A percentile compares a stretch with the other conserved stretches of the same genome.
Conservation (phyloP, 2,797 vertebrate genomes). For the Monodelphis domestica region DNA sequence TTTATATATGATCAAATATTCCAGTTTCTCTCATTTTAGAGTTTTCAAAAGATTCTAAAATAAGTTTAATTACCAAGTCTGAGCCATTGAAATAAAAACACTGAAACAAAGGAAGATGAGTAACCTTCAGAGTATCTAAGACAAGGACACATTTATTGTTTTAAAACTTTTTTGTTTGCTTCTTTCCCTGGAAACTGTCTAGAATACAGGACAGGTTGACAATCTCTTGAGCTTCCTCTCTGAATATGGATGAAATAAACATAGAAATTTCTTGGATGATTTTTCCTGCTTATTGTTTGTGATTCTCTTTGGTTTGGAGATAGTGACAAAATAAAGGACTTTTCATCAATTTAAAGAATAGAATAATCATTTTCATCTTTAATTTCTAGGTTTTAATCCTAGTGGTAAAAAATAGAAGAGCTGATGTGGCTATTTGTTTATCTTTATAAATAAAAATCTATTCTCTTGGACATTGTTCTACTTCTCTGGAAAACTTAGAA, state of each 20-base stretch:
- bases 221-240: background rate
- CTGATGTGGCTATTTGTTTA: background rate
- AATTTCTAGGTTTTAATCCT: background rate
- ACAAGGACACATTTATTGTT: background rate
- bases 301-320: background rate
- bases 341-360: background rate
- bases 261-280: background rate
- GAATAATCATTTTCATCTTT: background rate
- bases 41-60: background rate
- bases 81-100: background rate
- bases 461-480: background rate
- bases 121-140: background rate
- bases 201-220: background rate
- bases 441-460: background rate
- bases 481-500: background rate
- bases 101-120: background rate
- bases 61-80: background rate
- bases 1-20: background rate
- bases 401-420: background rate
- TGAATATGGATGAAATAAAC: background rate
- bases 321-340: background rate
- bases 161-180: background rate
- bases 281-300: background rate
- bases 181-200: background rate
- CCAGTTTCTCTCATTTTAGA: background rate